Base-by-base conservation (phyloP, 2,888 invertebrate genomes). In the Patella depressa region DNA sequence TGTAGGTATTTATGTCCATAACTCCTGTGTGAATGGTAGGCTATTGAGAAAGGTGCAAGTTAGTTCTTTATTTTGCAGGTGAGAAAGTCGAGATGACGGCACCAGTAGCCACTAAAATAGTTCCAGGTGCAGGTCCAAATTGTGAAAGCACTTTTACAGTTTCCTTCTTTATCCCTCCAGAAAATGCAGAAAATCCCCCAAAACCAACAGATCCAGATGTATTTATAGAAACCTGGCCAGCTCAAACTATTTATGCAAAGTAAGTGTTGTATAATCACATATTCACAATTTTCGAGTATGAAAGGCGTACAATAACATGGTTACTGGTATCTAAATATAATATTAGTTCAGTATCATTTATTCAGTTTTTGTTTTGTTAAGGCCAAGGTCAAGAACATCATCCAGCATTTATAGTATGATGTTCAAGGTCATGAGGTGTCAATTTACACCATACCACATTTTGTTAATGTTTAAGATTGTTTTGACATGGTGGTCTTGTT, bases 111-210 rank as follows among this genome's bases (percentile, higher is more conserved):
- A 83, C 78, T 2, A 76, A 81, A 57, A 79, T 88, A 24, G 83
- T 80, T 29, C 87, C 88, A 9, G 87, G 85, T 2, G 83, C 78
- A 45, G 88, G 88, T 1, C 86, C 87, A 11, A 85, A 86, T 29
- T 88, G 88, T 79, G 85, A 87, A 76, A 84, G 81, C 69, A 86
- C 86, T 75, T 87, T 89, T 78, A 88, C 85, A 14, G 85, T 88
- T 81, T 84, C 87, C 17, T 89, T 89, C 80, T 89, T 81, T 74
- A 73, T 88, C 14, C 79, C 86, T 9, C 74, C 78, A 0, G 80
- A 81, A 71, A 80, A 82, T 71, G 73, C 81, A 17, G 75, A 45
- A 0, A 53, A 79, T 2, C 82, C 87, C 2, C 88, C 88, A 4
- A 19, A 71, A 70, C 87, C 88, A 0, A 81, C 79, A 45, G 81